A percentile compares a stretch with the other conserved stretches of the same genome.
These are phyloP conservation scores for Scelioninae gen. 1 DNA, from an alignment of 2,888 invertebrate genomes.

Conservation along the genomic window DNA sequence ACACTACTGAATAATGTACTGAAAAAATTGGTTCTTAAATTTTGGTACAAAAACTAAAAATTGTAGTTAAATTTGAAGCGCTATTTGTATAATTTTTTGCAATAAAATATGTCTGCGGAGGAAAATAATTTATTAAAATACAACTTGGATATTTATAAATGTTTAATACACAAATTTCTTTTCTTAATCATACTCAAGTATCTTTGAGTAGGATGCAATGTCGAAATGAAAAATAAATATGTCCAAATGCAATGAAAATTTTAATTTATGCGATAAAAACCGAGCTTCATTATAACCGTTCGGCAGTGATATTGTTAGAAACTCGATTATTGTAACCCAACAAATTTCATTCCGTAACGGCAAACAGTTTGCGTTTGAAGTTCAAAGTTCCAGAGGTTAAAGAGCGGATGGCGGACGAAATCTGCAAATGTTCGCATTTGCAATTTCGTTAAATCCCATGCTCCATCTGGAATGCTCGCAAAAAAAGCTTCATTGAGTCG, in stretches of 20 bases:
- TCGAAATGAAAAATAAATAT: constrained; percentile 5
- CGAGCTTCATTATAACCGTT: constrained; percentile 34
- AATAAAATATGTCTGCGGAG: too few relatives aligned
- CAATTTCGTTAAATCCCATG: constrained; percentile 41
- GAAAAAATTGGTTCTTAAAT: too few relatives aligned
- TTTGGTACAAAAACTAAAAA: too few relatives aligned
- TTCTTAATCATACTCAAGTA: too few relatives aligned
- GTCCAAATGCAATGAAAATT: constrained; percentile 20
- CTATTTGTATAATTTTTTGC: background rate
- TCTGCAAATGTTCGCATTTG: constrained; percentile 42
- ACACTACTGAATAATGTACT: too few relatives aligned
- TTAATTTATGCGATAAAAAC: constrained; percentile 30
- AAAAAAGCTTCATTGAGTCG: constrained; percentile 17
- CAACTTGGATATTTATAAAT: too few relatives aligned
- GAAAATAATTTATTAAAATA: too few relatives aligned
- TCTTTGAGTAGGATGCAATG: too few relatives aligned
- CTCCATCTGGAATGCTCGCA: background rate
- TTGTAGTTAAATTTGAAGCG: too few relatives aligned
- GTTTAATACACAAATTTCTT: too few relatives aligned
- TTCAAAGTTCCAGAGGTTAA: constrained; percentile 37
- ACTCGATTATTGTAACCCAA: constrained; percentile 62
- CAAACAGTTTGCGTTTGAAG: constrained; percentile 62
- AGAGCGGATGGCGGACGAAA: constrained; percentile 36
- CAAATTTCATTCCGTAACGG: constrained; percentile 56
- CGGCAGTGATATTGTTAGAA: constrained; percentile 38